Base-by-base conservation (phyloP, 2,888 invertebrate genomes). In the Cheilosia vulpina region DNA sequence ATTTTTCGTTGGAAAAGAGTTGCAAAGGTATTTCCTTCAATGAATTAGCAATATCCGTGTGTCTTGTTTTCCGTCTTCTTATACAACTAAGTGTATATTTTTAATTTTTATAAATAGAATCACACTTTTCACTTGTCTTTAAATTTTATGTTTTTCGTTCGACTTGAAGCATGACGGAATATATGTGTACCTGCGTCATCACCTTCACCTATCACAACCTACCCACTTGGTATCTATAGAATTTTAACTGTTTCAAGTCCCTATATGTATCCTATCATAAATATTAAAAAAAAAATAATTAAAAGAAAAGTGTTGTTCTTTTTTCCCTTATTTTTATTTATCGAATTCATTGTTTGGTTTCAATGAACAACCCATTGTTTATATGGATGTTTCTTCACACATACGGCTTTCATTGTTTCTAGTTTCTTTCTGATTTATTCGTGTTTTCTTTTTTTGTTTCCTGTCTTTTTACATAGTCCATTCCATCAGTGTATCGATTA, bases 21-120 rank as follows among this genome's bases (percentile, higher is more conserved):
- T 71, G 72, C 45, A 66, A 85, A 85, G 85, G 85, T 85, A 85
- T 81, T 81, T 85, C 81, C 75, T 60, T 75, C 84, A 84, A 79
- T 71, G 84, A 84, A 80, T 80, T 85, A 80, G 75, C 72, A 81
- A 81, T 85, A 79, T 85, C 85, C 80, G 53, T 85, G 85, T 85
- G 85, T 85, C 66, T 76, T 81, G 80, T 85, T 81, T 84, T 72
- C 72, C 45, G 72, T 81, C 75, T 76, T 72, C 65, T 72, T 72
- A 85, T 72, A 71, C 71, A 76, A 38, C 58, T 66, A 57, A 38
- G 15, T 69, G 82, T 63, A 50, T 78, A 53, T 27, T 47, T 62
- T 60, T 77, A 41, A 55, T 55, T 21, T 78, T 17, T 75, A 69
- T 55, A 62, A 58, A 71, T 47, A 55, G 47, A 69, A 73, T 84